Base-by-base conservation (phyloP, 2,888 invertebrate genomes). In the Portevinia maculata region DNA sequence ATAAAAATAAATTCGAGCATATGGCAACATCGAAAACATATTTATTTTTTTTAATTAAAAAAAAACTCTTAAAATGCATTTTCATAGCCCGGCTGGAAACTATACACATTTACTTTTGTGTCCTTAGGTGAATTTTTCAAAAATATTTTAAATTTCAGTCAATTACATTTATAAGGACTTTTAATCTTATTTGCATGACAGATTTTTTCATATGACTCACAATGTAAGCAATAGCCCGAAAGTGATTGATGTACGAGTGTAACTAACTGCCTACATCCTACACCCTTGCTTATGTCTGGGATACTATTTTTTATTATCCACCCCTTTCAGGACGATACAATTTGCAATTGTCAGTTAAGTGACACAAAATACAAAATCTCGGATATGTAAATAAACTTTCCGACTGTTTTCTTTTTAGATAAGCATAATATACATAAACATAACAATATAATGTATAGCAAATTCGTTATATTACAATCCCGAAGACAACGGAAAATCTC, bases 291-390 rank as follows among this genome's bases (percentile, higher is more conserved):
- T 13, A 17, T 21, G 17, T 3, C 8, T 17, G 24, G 1, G 19
- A n/a, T 21, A 15, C 13, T 28, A 52, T 15, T 0, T 2, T 19
- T 52, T 21, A 30, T 15, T 11, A 13, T 17, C 11, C 32, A 11
- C 11, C 60, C 37, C 41, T 50, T 39, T 57, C 15, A 37, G 30
- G 15, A 62, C 19, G 37, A 46, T n/a, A 74, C 64, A 65, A 55
- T 74, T 74, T 64, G 48, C 55, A 74, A 74, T 64, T 74, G 73
- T 57, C 55, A 74, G 44, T 71, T 62, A 46, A 62, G 53, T 46
- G 62, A 53, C 55, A 55, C 19, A 52, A 71, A 52, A 69, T 19
- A 53, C 9, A 41, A 11, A 28, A 53, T 48, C 13, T 24, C 19
- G 44, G 19, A 73, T 62, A 32, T 28, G 21, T 53, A 2, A 1